Evolutionary conservation across 1,140 invertebrate species (phyloP), one percentile per base, ranked within the genome.

Genomic region (Daktulosphaira vitifoliae): DNA sequence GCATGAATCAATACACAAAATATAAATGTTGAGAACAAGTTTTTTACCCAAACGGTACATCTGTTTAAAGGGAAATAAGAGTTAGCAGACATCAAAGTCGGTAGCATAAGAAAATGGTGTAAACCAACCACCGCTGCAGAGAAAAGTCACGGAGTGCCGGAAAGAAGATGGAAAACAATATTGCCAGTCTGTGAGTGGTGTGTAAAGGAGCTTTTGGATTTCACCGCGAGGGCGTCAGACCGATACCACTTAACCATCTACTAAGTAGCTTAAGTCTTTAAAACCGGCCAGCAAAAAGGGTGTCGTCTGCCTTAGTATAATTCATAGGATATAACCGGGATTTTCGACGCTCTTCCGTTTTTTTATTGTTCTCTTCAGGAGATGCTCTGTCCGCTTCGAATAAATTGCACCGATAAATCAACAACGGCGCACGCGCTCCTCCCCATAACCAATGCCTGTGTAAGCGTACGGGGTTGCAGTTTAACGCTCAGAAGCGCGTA

Each of bases 171-270:
- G 25, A 46, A 46, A 59, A 59, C 54, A 59, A 59, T 59, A 59
- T 59, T 59, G 54, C 39, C 22, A 37, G 53, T 18, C 11, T 33
- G 13, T 53, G 13, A 22, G 39, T n/a, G 3, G 39, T n/a, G 44
- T 46, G 42, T 46, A 62, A 22, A 48, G 18, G 25, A 62, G 56
- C 42, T 62, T 62, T 33, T 48, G 56, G 56, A 8, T 46, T 33
- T 46, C 56, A 25, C 56, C 42, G 42, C 53, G 42, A 39, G 56
- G 56, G 56, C 56, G 56, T 62, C 56, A 46, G 56, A 62, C 56
- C 56, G 56, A 62, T 62, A 62, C 56, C 56, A 62, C 56, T 62
- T 62, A 62, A 62, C 56, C 56, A 39, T 62, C 56, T 62, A 48
- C 56, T 62, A 62, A 62, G 56, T 62, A 62, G 56, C 56, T 62